Evolutionary conservation across 2,888 invertebrate species (phyloP), one percentile per base, ranked within the genome.

Genomic region (Hydraecia micacea): DNA sequence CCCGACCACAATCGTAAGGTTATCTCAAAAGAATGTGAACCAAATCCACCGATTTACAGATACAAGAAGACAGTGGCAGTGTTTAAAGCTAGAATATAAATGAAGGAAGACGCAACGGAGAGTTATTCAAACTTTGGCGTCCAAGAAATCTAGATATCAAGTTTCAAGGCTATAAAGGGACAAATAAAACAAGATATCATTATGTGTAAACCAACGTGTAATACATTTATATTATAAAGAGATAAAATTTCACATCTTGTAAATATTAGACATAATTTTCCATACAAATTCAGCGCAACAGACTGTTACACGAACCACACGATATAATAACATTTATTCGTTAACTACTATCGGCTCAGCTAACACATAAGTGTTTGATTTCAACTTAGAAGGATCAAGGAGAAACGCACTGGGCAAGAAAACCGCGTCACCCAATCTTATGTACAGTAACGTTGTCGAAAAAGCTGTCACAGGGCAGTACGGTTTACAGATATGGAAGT

Each of bases 201-300:
- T 79, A 90, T 92, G 90, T 95, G 93, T 94, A 95, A 95, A 94
- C 93, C 90, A 95, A 95, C 95, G 94, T 95, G 94, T 95, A 95
- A 95, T 96, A 96, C 96, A 96, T 95, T 96, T 95, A 96, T 95
- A 94, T 94, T 94, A 95, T 95, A 96, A 95, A 96, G 96, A 96
- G 96, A 96, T 96, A 96, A 95, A 96, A 95, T 95, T 92, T 94
- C 95, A 96, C 95, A 95, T 95, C 92, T 95, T 96, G 95, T 96
- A 95, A 95, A 95, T 95, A 95, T 94, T 94, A 96, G 95, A 96
- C 93, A 94, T 93, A 71, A 87, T 88, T 84, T 93, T 93, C 87
- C 91, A 92, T 95, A 95, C 93, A 94, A 93, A 94, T 90, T 91
- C 92, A 93, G 92, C 92, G 92, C 89, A 91, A 93, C 89, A 89